Percentiles rank a stretch among this genome's conserved stretches.
phyloP scores from a whole-genome alignment of 1,140 invertebrate genomes.

The Eupeodes corollae region DNA sequence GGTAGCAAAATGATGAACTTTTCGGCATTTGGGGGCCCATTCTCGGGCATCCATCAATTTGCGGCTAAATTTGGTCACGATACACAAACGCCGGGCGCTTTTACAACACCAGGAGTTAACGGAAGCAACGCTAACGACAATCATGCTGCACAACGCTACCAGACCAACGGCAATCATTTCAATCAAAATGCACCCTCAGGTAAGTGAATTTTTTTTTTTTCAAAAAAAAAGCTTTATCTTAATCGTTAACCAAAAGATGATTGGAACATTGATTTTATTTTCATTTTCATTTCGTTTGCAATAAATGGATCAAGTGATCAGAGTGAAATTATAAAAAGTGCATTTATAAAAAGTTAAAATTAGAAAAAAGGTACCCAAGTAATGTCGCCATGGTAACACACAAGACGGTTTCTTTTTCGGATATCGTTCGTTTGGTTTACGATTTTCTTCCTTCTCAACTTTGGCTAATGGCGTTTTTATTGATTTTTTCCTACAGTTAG shows the following conservation, averaged over 20 bases:
- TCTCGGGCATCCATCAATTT: slow-evolving; percentile 37
- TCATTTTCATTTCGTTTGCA: no score
- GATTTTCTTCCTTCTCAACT: neutral
- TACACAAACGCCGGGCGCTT: slow-evolving; percentile 29
- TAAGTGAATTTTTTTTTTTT: slow-evolving; percentile 25
- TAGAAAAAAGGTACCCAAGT: no score
- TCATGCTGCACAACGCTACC: slow-evolving; percentile 35
- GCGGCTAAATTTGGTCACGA: slow-evolving; percentile 35
- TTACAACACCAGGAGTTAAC: slow-evolving; percentile 25
- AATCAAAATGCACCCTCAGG: slow-evolving; percentile 37
- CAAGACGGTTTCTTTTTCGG: no score
- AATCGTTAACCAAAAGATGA: no score
- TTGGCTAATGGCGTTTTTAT: neutral
- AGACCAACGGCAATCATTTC: slow-evolving; percentile 38
- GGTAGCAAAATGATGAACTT: slow-evolving; percentile 35
- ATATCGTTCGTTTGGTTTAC: neutral
- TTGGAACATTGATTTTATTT: no score
- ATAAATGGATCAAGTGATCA: no score
- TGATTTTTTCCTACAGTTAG: neutral
- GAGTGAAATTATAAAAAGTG: no score
- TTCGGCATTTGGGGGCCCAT: slow-evolving; percentile 36
- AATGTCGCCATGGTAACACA: no score
- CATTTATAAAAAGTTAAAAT: no score
- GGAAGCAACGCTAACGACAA: slow-evolving; percentile 20
- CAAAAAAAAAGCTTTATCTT: no score